Conservation (phyloP, 1,140 invertebrate genomes). For the Megalonaias nervosa region DNA sequence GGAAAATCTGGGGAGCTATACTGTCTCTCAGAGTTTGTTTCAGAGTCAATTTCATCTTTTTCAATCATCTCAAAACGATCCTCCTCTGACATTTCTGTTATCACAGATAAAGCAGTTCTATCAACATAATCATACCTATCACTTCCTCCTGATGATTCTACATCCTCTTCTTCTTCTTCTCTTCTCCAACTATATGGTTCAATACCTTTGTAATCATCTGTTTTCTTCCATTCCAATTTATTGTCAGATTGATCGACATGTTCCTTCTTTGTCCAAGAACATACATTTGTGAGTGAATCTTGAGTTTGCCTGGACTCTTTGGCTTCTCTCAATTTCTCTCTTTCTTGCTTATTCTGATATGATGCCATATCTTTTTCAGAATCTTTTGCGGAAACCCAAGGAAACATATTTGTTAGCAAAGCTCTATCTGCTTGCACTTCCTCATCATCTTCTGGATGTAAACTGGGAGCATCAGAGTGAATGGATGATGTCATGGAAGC, state of each 20-base stretch:
- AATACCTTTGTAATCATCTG: constrained; percentile 30
- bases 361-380: constrained; percentile 78
- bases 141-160: constrained; percentile 58
- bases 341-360: constrained; percentile 41
- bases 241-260: not conserved
- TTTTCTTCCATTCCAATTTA: constrained; percentile 1
- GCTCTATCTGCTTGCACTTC: constrained; percentile 80
- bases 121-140: constrained; percentile 66
- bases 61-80: constrained; percentile 66
- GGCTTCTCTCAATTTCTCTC: constrained; percentile 80
- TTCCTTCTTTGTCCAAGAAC: constrained; percentile 26
- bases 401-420: constrained; percentile 22
- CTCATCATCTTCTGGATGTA: constrained; percentile 77
- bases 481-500: constrained; percentile 72
- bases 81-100: constrained; percentile 66
- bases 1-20: constrained; percentile 56
- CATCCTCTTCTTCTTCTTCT: constrained; percentile 74
- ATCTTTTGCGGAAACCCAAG: constrained; percentile 69
- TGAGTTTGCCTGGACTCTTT: constrained; percentile 27
- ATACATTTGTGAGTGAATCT: constrained; percentile 26
- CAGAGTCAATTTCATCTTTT: constrained; percentile 60
- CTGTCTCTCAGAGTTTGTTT: constrained; percentile 45
- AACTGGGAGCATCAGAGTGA: constrained; percentile 63
- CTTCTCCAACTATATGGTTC: constrained; percentile 75
- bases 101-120: constrained; percentile 63